Percentiles rank a stretch among this genome's conserved stretches.
Conservation (phyloP, 2,113 vertebrate genomes). For the Ictidomys tridecemlineatus region DNA sequence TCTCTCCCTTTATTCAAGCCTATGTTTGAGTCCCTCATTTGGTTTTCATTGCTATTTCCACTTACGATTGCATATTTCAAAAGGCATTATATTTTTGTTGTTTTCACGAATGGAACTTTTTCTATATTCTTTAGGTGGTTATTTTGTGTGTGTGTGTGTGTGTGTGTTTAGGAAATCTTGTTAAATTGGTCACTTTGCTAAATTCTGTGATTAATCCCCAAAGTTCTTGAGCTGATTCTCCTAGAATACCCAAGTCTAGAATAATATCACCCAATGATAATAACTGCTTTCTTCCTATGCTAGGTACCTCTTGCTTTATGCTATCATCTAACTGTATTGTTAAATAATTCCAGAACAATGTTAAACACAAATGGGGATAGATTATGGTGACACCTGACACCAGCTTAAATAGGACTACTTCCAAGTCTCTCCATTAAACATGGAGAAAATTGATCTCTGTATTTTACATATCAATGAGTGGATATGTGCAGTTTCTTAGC, state of each 20-base stretch:
- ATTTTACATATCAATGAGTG: neutral
- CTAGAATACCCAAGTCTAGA: neutral
- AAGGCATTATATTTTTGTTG: neutral
- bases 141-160: neutral
- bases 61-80: neutral
- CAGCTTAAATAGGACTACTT: neutral
- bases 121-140: neutral
- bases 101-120: neutral
- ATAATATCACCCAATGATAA: neutral
- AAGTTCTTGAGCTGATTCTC: neutral
- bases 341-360: neutral
- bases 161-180: neutral
- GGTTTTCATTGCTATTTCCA: neutral
- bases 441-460: neutral
- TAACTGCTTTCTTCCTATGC: neutral
- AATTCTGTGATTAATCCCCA: conserved; percentile 19
- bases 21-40: neutral
- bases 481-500: neutral
- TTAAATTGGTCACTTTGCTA: conserved; percentile 24
- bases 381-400: neutral
- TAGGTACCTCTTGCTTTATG: neutral
- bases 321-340: conserved; percentile 7
- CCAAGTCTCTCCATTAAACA: neutral
- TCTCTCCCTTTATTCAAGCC: neutral
- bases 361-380: neutral